Conservation (phyloP, 2,888 invertebrate genomes). For the Ecliptopera silaceata region DNA sequence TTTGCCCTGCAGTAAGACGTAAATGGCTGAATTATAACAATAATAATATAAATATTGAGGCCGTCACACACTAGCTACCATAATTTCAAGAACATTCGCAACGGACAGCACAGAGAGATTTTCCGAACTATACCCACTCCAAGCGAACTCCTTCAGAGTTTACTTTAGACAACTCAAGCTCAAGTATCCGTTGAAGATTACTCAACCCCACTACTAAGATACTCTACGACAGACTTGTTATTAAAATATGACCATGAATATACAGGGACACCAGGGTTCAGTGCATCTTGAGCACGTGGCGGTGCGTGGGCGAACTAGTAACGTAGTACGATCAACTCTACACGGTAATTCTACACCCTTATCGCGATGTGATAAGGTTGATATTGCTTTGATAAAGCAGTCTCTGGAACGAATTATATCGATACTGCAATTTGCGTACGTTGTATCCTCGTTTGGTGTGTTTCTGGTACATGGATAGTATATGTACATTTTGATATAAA, state of each 20-base stretch:
- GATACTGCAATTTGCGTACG: slow-evolving; percentile 37
- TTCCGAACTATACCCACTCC: slow-evolving; percentile 9
- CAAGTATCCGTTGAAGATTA: slow-evolving; percentile 25
- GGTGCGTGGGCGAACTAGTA: slow-evolving; percentile 70
- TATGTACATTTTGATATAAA: neutral
- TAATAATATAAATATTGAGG: neutral
- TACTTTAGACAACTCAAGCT: slow-evolving; percentile 18
- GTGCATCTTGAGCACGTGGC: slow-evolving; percentile 58
- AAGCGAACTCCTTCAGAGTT: slow-evolving; percentile 8
- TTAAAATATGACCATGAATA: slow-evolving; percentile 41
- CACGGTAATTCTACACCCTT: slow-evolving; percentile 10
- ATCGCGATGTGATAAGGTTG: slow-evolving; percentile 14
- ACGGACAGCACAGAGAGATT: slow-evolving; percentile 14
- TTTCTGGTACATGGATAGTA: slow-evolving; percentile 28
- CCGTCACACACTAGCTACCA: neutral
- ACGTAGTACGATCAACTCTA: slow-evolving; percentile 34
- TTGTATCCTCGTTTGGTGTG: slow-evolving; percentile 34
- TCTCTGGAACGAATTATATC: slow-evolving; percentile 23
- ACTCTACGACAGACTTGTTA: slow-evolving; percentile 29
- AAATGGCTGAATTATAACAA: no score
- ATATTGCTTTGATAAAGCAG: slow-evolving; percentile 2
- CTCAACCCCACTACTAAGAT: slow-evolving; percentile 24
- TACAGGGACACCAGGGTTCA: slow-evolving; percentile 39
- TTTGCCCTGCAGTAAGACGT: no score
- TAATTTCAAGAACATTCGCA: neutral